Base-by-base conservation (phyloP, 1,140 invertebrate genomes). In the Drosophila rhopaloa region DNA sequence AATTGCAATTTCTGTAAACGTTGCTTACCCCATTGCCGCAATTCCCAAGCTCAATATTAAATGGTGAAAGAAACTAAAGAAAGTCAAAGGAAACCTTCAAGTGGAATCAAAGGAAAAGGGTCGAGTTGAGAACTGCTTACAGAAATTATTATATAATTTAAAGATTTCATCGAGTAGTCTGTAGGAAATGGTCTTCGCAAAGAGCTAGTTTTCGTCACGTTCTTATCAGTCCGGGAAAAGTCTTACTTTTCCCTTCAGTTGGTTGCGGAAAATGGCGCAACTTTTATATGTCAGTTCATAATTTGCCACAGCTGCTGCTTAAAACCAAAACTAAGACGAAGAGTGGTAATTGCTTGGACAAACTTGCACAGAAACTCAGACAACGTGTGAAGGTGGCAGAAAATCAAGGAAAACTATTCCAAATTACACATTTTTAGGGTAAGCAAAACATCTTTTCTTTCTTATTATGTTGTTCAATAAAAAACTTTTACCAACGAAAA, bases 201-300 rank as follows among this genome's bases (percentile, higher is more conserved):
- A 24, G 16, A 43, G 29, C 47, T 53, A 10, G n/a, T 41, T 57
- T 48, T 70, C 37, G 43, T 41, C 67, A 70, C 65, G 43, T 71
- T n/a, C 67, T 57, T 70, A 71, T 71, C 67, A 40, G 51, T 57
- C 27, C 10, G 9, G 41, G 9, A 6, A 41, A 38, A 14, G 2
- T 38, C 37, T 41, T 38, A 24, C 16, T 3, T 19, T 41, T 32
- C 24, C 32, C 16, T 24, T 14, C 1, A 14, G n/a, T 13, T 14
- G 14, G 13, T 9, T 43, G 13, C 40, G 16, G 27, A 38, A 78
- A 86, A 86, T 62, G 51, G 32, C 29, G 13, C 51, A 77, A 81
- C 62, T 62, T 83, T 76, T 84, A 62, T 54, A 66, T 59, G 53
- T 40, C 71, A 72, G 57, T 80, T 62, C 63, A 80, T 71, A 76